Evolutionary conservation across 23 tunicate genomes (phyloP).

Genomic region (Ascidia mentula): DNA sequence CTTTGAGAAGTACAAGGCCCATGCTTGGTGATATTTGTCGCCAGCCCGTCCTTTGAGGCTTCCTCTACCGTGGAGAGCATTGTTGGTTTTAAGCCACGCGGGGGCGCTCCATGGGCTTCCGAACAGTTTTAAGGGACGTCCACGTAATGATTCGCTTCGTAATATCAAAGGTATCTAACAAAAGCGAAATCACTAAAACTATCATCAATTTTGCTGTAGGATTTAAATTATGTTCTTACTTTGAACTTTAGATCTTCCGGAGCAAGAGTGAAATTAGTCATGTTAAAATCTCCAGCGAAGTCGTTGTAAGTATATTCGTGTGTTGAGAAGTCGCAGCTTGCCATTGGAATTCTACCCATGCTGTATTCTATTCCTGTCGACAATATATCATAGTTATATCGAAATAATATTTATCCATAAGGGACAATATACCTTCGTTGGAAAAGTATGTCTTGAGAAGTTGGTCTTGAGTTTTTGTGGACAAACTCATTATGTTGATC

Average conservation of each 20-base stretch:
- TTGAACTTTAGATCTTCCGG: slow-evolving; percentile 68
- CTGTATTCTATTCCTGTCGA: slow-evolving; percentile 77
- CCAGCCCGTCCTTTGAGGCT: slow-evolving; percentile 68
- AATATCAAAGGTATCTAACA: slow-evolving; percentile 73
- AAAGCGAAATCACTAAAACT: background rate
- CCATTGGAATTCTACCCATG: slow-evolving; percentile 93
- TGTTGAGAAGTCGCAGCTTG: slow-evolving; percentile 89
- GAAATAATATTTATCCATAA: background rate
- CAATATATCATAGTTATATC: background rate
- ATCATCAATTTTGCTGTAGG: background rate
- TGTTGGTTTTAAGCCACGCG: slow-evolving; percentile 92
- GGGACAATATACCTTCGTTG: slow-evolving; percentile 32
- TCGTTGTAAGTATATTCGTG: slow-evolving; percentile 82
- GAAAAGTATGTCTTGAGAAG: slow-evolving; percentile 73
- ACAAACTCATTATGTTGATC: slow-evolving; percentile 60
- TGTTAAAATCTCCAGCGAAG: slow-evolving; percentile 50
- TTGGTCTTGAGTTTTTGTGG: slow-evolving; percentile 45
- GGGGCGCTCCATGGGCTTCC: slow-evolving; percentile 98
- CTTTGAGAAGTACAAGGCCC: slow-evolving; percentile 88
- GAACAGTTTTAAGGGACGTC: slow-evolving; percentile 39
- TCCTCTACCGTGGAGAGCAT: slow-evolving; percentile 67
- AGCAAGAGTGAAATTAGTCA: slow-evolving; percentile 56
- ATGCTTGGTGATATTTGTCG: slow-evolving; percentile 53
- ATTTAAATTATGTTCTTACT: slow-evolving; percentile 14
- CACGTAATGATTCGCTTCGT: slow-evolving; percentile 30